Evolutionary conservation across 1,140 invertebrate genomes (phyloP).

Genomic region (roundworm (Caenorhabditis elegans)): WBcel235 BX284605.5:14782501-14783000

Average conservation of each 20-base stretch:
- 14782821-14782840: background rate
- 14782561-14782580: too few species aligned
- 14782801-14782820: background rate
- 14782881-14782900: background rate
- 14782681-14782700: too few species aligned
- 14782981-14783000: background rate
- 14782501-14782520: too few species aligned
- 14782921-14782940: background rate
- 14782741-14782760: background rate
- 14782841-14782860: background rate
- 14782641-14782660: too few species aligned
- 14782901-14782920: background rate
- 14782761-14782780: slow-evolving; percentile 9
- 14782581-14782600: too few species aligned
- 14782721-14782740: too few species aligned
- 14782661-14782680: too few species aligned
- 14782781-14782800: background rate
- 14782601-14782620: too few species aligned
- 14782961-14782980: background rate
- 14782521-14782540: too few species aligned
- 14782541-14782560: too few species aligned
- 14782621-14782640: background rate
- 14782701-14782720: too few species aligned
- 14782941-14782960: background rate
- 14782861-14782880: background rate